Evolutionary conservation across 2,797 vertebrate genomes (phyloP), one percentile per base, ranked within the genome.

Genomic region (Notolabrus celidotus): DNA sequence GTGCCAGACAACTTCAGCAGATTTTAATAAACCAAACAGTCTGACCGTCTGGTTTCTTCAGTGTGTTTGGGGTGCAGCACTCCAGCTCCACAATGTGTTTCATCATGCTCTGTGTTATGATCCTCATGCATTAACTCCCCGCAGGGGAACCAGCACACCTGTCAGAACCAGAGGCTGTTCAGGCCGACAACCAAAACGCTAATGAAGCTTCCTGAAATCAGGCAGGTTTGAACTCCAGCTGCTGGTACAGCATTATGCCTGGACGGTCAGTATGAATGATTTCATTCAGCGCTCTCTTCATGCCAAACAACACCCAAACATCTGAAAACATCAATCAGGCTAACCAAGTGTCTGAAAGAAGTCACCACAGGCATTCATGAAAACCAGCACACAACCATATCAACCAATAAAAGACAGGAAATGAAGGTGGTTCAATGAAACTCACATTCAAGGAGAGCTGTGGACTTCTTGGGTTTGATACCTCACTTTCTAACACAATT

Each of bases 121-220:
- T 63, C 36, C 51, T 55, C 54, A 67, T 41, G 63, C 1, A 6
- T 34, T 68, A 61, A n/a, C 27, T 39, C 14, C 43, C 45, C 45
- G 33, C 29, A 41, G 53, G 25, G 36, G 17, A 23, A 45, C 17
- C 33, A 29, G 53, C 50, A 29, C 51, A 47, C 39, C 34, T 14
- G 22, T 23, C 29, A n/a, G 60, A 79, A 86, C 71, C 47, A 53
- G 49, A 68, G 67, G 39, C 29, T 20, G 17, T 58, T 62, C 34
- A 25, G 57, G 62, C 42, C 5, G 17, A 56, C 51, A 57, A 76
- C 63, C 67, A 64, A 62, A 61, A 45, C n/a, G 11, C 47, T 52
- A 58, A 66, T 59, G 47, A 75, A 51, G 45, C 51, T n/a, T 55
- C 25, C 33, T 46, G 34, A 39, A 47, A 68, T 73, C 39, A 50